Conservation (phyloP, 2,888 invertebrate species). For the Heliconius aoede region DNA sequence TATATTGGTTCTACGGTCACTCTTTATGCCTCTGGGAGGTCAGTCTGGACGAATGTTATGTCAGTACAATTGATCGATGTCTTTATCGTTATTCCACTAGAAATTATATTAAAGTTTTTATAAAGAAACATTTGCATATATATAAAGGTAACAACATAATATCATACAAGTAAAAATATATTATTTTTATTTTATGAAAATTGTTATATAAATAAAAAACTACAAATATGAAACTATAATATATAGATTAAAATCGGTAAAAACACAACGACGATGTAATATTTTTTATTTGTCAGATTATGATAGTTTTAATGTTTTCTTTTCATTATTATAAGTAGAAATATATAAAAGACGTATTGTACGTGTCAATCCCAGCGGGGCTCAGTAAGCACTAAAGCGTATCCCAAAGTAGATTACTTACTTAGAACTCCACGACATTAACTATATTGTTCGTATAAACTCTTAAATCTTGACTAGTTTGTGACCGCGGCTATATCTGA, state of each 20-base stretch:
- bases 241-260: too few relatives aligned
- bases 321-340: not conserved
- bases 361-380: not conserved
- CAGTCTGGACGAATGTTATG: not conserved
- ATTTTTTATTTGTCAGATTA: not conserved
- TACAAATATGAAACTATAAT: too few relatives aligned
- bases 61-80: not conserved
- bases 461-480: conserved; percentile 11
- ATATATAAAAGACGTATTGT: not conserved
- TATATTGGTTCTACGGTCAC: not conserved
- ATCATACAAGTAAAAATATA: not conserved
- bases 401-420: conserved; percentile 18
- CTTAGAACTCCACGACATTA: conserved; percentile 3
- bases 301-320: not conserved
- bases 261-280: too few relatives aligned
- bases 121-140: not conserved
- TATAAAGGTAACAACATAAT: not conserved
- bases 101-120: not conserved
- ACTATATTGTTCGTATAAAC: not conserved
- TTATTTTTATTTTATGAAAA: too few relatives aligned
- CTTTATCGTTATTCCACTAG: not conserved
- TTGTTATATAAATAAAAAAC: too few relatives aligned
- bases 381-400: conserved; percentile 16
- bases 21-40: not conserved
- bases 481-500: not conserved